Evolutionary conservation across 2,888 invertebrate genomes (phyloP).

Genomic region (Dascillus cervinus): DNA sequence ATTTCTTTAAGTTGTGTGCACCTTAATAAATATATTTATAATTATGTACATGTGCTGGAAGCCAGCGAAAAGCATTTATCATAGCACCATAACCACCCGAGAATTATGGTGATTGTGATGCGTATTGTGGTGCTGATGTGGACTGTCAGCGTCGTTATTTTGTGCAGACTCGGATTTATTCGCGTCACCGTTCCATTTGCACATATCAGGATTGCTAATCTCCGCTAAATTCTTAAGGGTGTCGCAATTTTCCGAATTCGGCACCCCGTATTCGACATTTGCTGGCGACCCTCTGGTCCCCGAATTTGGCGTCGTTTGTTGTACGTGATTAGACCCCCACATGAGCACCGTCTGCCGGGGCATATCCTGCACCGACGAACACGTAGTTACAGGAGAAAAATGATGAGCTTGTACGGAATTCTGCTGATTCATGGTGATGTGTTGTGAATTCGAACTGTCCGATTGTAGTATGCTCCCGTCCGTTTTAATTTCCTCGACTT

Average conservation of each 20-base stretch:
- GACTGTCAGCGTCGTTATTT: constrained; percentile 34
- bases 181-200: constrained; percentile 36
- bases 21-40: constrained; percentile 30
- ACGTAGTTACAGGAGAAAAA: constrained; percentile 35
- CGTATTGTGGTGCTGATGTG: constrained; percentile 36
- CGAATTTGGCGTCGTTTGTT: constrained; percentile 25
- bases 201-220: constrained; percentile 36
- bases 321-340: constrained; percentile 62
- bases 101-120: constrained; percentile 40
- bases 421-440: constrained; percentile 24
- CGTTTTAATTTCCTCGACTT: constrained; percentile 53
- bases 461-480: constrained; percentile 36
- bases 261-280: constrained; percentile 20
- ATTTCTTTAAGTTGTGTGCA: constrained; percentile 28
- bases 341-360: constrained; percentile 86
- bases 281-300: constrained; percentile 30
- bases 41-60: constrained; percentile 23
- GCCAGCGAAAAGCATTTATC: constrained; percentile 31
- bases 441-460: constrained; percentile 24
- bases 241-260: constrained; percentile 31
- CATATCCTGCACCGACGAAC: constrained; percentile 41
- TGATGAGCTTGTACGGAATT: constrained; percentile 33
- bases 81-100: constrained; percentile 43
- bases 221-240: constrained; percentile 34
- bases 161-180: constrained; percentile 30